Conservation (phyloP, 1,140 invertebrate species). For the Oscheius sp. region DNA sequence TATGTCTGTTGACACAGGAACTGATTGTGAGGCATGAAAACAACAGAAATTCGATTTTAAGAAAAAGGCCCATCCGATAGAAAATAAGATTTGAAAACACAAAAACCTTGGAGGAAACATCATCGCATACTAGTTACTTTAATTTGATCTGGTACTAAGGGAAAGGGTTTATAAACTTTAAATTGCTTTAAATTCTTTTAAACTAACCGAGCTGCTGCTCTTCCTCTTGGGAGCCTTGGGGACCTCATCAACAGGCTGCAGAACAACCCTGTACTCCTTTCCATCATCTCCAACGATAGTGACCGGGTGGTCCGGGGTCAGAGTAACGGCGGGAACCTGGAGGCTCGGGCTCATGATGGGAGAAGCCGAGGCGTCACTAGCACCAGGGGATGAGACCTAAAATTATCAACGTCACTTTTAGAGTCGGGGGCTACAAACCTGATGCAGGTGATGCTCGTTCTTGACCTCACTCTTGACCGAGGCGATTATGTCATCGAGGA, state of each 20-base stretch:
- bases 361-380: too few species aligned
- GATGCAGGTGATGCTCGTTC: too few species aligned
- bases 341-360: background rate
- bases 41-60: background rate
- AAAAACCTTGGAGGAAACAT: background rate
- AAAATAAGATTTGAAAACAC: too few species aligned
- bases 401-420: too few species aligned
- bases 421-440: too few species aligned
- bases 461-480: background rate
- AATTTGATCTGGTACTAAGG: background rate
- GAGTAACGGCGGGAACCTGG: background rate
- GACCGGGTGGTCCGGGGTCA: conserved; percentile 1
- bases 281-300: conserved; percentile 9
- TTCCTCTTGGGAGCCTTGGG: background rate
- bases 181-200: background rate
- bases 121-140: background rate
- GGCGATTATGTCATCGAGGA: background rate
- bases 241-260: background rate
- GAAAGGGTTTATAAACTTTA: background rate
- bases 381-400: too few species aligned
- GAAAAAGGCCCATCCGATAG: too few species aligned
- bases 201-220: background rate
- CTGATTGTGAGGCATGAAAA: background rate
- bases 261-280: conserved; percentile 9
- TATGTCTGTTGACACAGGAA: too few species aligned